Base-by-base conservation (phyloP, 2,888 invertebrate species). In the Metacarcinus magister region DNA sequence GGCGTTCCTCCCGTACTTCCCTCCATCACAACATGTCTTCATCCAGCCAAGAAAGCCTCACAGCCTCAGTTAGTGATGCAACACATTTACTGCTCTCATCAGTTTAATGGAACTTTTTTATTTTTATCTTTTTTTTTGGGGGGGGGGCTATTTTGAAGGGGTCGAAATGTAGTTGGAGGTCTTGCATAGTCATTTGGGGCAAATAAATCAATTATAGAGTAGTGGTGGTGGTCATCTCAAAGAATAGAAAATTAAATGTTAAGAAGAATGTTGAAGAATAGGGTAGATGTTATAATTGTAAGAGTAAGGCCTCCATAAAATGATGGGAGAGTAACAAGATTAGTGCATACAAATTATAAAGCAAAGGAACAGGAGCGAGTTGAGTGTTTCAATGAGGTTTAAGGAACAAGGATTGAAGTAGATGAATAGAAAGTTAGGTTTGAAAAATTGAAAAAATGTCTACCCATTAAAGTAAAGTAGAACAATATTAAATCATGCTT, bases 11-110 rank as follows among this genome's bases (percentile, higher is more conserved):
- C 32, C 95, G 97, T n/a, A 96, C 97, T 43, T 97, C 97, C 32
- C 95, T 97, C 44, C 96, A 96, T 43, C 97, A 96, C 48, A 96
- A 97, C 54, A 91, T 96, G 8, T 96, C 96, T 16, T 97, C 97
- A 19, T 96, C 96, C 95, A 97, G 97, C 95, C 97, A 97, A 92
- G 97, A 97, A 94, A 97, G 97, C 96, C 96, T 97, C 96, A 97
- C 97, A 93, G 96, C 97, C 44, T 97, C 97, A 32, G 97, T 97
- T 96, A 97, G 97, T 87, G 97, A 43, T 39, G 28, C n/a, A 28
- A 28, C 75, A 75, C 10, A 28, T 28, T 1, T 28, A 28, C n/a
- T 75, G 23, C 28, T 75, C 2, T 28, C n/a, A 28, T 75, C 7
- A 28, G 4, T 10, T n/a, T 7, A 75, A 75, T 75, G 28, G 7